These are phyloP conservation scores for Psittacus erithacus DNA, from an alignment of 2,113 vertebrate genomes.

Conservation along the genomic window DNA sequence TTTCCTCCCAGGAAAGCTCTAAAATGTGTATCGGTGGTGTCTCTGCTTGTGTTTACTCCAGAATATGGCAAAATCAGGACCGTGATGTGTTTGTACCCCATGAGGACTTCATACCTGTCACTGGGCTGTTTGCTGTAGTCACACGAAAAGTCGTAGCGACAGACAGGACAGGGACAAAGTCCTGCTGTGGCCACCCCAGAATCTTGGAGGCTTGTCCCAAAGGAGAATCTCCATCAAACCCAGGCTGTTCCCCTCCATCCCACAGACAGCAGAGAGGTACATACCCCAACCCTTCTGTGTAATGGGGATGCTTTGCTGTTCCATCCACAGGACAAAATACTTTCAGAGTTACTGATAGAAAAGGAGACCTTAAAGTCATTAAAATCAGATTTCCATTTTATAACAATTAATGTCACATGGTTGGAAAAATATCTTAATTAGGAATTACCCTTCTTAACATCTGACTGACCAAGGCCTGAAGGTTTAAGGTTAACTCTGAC, in stretches of 20 bases:
- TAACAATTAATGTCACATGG: not conserved
- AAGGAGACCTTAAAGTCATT: not conserved
- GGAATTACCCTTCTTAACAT: not conserved
- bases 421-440: conserved; percentile 3
- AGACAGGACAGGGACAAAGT: not conserved
- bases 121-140: not conserved
- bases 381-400: not conserved
- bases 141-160: not conserved
- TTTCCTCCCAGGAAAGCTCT: not conserved
- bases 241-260: accelerated
- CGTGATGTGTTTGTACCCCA: not conserved
- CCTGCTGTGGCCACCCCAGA: not conserved
- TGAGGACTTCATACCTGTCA: accelerated
- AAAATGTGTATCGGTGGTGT: accelerated
- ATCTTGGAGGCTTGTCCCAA: not conserved
- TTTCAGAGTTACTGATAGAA: not conserved
- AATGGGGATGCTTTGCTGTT: accelerated
- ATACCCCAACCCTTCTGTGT: not conserved
- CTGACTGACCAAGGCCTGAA: not conserved
- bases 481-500: not conserved
- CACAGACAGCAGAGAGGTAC: not conserved
- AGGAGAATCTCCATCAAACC: not conserved
- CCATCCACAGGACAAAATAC: not conserved
- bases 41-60: not conserved
- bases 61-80: not conserved